Evolutionary conservation across 2,113 vertebrate genomes (phyloP), one percentile per base, ranked within the genome.

Genomic region (Pseudorasbora parva): DNA sequence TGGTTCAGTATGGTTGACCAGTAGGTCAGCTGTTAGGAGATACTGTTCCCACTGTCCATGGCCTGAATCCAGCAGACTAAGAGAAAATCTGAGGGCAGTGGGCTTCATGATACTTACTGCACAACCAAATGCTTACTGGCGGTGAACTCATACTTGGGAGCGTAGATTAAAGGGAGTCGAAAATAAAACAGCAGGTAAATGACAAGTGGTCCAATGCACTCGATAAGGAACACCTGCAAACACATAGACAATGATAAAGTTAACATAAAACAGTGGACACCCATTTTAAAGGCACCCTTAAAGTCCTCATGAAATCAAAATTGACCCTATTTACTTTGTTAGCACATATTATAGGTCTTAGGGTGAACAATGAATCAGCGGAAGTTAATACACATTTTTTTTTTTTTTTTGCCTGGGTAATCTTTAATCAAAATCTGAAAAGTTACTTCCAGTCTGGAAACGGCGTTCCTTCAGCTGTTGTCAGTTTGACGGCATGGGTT

Each of bases 171-270:
- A 57, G 96, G 96, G 11, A 97, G 94, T 7, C 96, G 94, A 89
- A 97, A 96, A 89, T 97, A 98, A 90, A 98, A 97, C 90, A 97
- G 95, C 87, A 98, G 88, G 87, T 97, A 98, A 83, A 98, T 95
- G 85, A 97, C 86, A 21, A 98, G 94, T 0, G 97, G 96, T 7
- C 96, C 97, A 0, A 92, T 92, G 0, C 96, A 97, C 87, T 98
- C 97, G 0, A 95, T 92, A 64, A 98, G 93, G 91, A 98, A 98
- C 71, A 98, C 97, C 97, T 98, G 84, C 3, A 23, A 86, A 37
- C 49, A 77, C 47, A 75, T 43, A 15, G 12, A 75, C 23, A 30
- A 27, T 17, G 33, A 71, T 17, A 17, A 43, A 71, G 8, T 43
- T 5, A 71, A n/a, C 27, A 69, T 27, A 25, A 27, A 12, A 25